A percentile compares a stretch with the other conserved stretches of the same genome.
phyloP scores from a whole-genome alignment of 2,888 invertebrate species.

The Hedychridium roseum region DNA sequence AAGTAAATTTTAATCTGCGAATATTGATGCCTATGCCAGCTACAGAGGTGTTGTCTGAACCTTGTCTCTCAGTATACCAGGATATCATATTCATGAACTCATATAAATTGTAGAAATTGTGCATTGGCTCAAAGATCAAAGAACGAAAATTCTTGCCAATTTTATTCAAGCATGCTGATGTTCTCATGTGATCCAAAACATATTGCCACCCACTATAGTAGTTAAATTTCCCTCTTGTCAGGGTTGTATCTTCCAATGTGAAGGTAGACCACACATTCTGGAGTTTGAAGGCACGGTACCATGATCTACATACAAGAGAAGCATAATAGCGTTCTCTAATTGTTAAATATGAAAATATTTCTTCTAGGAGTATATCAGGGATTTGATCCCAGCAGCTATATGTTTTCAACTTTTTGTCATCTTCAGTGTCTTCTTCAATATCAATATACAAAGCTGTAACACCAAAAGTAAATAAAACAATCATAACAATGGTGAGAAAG shows the following conservation, averaged over 20 bases:
- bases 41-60: constrained; percentile 47
- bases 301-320: constrained; percentile 73
- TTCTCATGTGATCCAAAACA: constrained; percentile 77
- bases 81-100: constrained; percentile 86
- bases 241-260: constrained; percentile 74
- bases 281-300: constrained; percentile 77
- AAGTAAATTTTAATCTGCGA: constrained; percentile 73
- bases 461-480: constrained; percentile 7
- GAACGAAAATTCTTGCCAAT: constrained; percentile 74
- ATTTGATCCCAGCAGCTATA: constrained; percentile 73
- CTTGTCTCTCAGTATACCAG: constrained; percentile 71
- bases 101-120: constrained; percentile 82
- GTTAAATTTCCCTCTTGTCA: constrained; percentile 79
- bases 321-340: constrained; percentile 78
- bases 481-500: neutral
- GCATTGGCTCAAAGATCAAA: constrained; percentile 76
- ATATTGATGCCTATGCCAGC: constrained; percentile 69
- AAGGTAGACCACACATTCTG: constrained; percentile 81
- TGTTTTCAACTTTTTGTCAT: constrained; percentile 57
- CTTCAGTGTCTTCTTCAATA: constrained; percentile 60
- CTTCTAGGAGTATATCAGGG: constrained; percentile 78
- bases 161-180: constrained; percentile 74
- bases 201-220: constrained; percentile 85
- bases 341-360: constrained; percentile 74
- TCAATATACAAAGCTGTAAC: constrained; percentile 66